A percentile compares a stretch with the other conserved stretches of the same genome.
Conservation (phyloP, 2,888 invertebrate species). For the Eupelmus urozonus region DNA sequence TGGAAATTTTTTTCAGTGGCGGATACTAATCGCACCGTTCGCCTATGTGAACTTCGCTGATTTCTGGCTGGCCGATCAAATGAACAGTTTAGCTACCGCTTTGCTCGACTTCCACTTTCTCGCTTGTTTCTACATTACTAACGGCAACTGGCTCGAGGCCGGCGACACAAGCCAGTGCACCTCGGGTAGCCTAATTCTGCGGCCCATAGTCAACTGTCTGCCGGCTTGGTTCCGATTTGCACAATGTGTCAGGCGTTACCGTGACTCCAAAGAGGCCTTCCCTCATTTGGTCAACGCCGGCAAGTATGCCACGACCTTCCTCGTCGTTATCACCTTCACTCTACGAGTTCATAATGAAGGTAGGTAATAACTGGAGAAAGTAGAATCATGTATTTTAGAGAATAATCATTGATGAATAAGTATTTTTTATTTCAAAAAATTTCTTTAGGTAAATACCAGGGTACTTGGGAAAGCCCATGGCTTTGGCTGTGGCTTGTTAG, state of each 20-base stretch:
- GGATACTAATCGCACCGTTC: constrained; percentile 93
- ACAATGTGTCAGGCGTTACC: constrained; percentile 96
- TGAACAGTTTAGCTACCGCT: constrained; percentile 94
- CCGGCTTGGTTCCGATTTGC: constrained; percentile 99
- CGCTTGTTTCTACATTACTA: constrained; percentile 92
- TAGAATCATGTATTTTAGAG: neutral
- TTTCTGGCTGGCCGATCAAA: constrained; percentile 99
- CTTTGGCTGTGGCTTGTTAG: constrained; percentile 93
- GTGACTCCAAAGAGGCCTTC: constrained; percentile 94
- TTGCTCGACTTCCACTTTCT: constrained; percentile 96
- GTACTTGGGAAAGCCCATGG: constrained; percentile 87
- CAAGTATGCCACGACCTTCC: constrained; percentile 98
- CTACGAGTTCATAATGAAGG: constrained; percentile 83
- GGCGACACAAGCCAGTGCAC: constrained; percentile 83
- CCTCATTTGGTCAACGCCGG: constrained; percentile 98
- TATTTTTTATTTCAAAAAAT: constrained; percentile 1
- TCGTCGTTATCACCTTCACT: constrained; percentile 92
- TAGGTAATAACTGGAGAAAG: constrained; percentile 70
- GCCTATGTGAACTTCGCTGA: constrained; percentile 97
- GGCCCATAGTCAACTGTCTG: constrained; percentile 92
- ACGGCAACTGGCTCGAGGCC: constrained; percentile 85
- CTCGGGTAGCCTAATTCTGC: constrained; percentile 85
- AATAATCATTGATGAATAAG: neutral
- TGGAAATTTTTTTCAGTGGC: constrained; percentile 80
- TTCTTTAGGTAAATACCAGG: constrained; percentile 80